Evolutionary conservation across 2,113 vertebrate genomes (phyloP).

Genomic region (Dromiciops gliroides): DNA sequence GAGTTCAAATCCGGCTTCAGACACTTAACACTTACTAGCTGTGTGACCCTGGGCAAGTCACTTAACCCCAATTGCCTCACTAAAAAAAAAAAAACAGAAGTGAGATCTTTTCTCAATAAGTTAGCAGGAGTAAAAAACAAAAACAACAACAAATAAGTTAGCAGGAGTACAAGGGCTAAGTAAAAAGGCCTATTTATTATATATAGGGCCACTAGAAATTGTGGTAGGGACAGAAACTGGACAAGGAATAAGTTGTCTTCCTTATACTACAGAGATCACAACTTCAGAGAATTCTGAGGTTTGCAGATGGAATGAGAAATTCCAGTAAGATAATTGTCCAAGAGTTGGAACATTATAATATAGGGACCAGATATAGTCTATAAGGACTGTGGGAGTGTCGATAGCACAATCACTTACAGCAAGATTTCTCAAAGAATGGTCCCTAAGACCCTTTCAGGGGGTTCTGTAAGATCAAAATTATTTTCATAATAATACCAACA

Average conservation of each 20-base stretch:
- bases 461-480: not conserved
- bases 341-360: not conserved
- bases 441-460: not conserved
- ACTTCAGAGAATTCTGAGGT: not conserved
- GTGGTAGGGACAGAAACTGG: not conserved
- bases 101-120: not conserved
- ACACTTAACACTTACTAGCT: too few relatives aligned
- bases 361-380: not conserved
- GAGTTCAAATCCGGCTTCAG: too few relatives aligned
- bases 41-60: too few relatives aligned
- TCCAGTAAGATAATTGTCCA: not conserved
- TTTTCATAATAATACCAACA: not conserved
- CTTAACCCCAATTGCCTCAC: too few relatives aligned
- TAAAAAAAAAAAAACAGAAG: too few relatives aligned
- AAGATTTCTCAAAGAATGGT: not conserved
- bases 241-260: not conserved
- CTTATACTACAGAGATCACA: too few relatives aligned
- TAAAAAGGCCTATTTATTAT: not conserved
- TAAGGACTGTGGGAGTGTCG: not conserved
- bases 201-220: not conserved
- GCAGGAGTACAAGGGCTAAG: not conserved
- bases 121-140: too few relatives aligned
- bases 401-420: not conserved
- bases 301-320: not conserved
- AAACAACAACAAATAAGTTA: too few relatives aligned